Evolutionary conservation across 2,888 invertebrate genomes (phyloP).

Genomic region (Rotaria sp.): DNA sequence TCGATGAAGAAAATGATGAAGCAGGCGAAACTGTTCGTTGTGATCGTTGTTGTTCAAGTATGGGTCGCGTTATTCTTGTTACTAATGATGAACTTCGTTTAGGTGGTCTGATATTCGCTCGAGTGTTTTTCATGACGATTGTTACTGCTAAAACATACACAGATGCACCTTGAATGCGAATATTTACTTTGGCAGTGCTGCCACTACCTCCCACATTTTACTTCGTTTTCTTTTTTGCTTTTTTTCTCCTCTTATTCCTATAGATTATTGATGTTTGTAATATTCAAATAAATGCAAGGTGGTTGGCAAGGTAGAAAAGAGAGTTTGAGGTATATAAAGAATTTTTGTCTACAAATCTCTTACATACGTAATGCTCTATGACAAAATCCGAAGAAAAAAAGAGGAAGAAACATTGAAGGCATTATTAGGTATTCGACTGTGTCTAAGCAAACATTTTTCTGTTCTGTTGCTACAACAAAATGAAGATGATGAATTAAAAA

Average conservation of each 20-base stretch:
- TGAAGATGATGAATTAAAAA: neutral
- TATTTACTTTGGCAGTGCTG: neutral
- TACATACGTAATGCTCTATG: neutral
- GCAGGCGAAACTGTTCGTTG: neutral
- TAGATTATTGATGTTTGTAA: neutral
- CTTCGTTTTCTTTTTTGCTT: neutral
- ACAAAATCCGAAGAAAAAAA: neutral
- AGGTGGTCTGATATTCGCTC: neutral
- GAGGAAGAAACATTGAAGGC: neutral
- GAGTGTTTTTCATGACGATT: neutral
- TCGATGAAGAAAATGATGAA: neutral
- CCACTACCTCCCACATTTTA: neutral
- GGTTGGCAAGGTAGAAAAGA: neutral
- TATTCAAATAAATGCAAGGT: neutral
- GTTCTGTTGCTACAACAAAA: neutral
- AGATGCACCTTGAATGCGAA: neutral
- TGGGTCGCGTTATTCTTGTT: neutral
- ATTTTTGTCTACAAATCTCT: neutral
- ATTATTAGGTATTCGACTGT: neutral
- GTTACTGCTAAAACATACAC: neutral
- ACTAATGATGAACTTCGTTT: slow-evolving; percentile 14
- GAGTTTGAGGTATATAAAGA: neutral
- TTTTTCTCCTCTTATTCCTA: neutral
- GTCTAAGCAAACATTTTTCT: neutral
- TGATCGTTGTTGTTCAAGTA: neutral